Evolutionary conservation across 2,888 invertebrate species (phyloP).

Genomic region (Cheilosia vulpina): DNA sequence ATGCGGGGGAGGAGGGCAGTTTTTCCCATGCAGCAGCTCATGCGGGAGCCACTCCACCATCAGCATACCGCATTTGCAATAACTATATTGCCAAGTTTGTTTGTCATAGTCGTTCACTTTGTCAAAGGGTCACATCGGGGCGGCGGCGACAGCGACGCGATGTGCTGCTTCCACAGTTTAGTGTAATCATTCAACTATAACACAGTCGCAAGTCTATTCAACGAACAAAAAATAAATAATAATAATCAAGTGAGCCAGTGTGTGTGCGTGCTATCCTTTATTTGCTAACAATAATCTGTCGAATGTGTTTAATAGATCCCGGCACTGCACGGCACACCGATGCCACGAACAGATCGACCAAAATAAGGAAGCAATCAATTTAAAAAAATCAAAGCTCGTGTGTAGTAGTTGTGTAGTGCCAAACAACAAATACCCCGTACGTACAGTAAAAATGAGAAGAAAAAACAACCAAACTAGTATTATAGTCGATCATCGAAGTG

Average conservation of each 20-base stretch:
- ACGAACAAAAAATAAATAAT: conserved; percentile 44
- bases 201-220: conserved; percentile 61
- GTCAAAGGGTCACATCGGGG: conserved; percentile 53
- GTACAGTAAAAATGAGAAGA: conserved; percentile 49
- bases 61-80: conserved; percentile 42
- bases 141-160: too few species aligned
- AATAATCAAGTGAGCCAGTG: conserved; percentile 40
- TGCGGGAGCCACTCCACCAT: conserved; percentile 60
- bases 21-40: conserved; percentile 69
- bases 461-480: conserved; percentile 45
- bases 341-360: conserved; percentile 46
- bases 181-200: conserved; percentile 75
- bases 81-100: conserved; percentile 39
- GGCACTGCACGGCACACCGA: not conserved
- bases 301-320: conserved; percentile 37
- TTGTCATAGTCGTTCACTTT: conserved; percentile 16
- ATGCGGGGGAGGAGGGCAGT: conserved; percentile 5
- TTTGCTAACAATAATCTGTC: conserved; percentile 64
- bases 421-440: conserved; percentile 50
- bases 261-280: conserved; percentile 1
- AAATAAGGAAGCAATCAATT: conserved; percentile 84
- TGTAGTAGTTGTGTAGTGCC: conserved; percentile 71
- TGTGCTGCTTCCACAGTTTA: conserved; percentile 19
- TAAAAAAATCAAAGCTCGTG: conserved; percentile 83
- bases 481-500: conserved; percentile 73